Evolutionary conservation across 1,140 invertebrate species (phyloP), one percentile per base, ranked within the genome.

Genomic region (Drusus annulatus): DNA sequence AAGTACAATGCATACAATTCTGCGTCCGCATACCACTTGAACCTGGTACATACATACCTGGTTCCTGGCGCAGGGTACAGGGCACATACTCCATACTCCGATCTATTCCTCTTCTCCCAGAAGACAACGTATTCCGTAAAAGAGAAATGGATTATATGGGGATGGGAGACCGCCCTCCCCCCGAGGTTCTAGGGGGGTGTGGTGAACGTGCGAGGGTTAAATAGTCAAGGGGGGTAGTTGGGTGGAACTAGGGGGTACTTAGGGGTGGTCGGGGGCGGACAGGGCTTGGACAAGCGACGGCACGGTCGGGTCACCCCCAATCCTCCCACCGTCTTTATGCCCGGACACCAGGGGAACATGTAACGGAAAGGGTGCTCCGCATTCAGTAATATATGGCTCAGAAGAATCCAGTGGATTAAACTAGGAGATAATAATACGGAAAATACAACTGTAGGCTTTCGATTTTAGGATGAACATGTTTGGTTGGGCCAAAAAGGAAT

Each of bases 221-320:
- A 36, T 65, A 28, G 69, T 73, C 21, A 15, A 50, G 8, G 52
- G 51, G 69, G 68, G 69, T 16, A 13, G 63, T n/a, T 17, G 13
- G 3, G 63, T n/a, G n/a, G n/a, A n/a, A n/a, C n/a, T n/a, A n/a
- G 31, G 28, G 13, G 7, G 25, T 5, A 28, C 23, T 8, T 45
- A 15, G 63, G 28, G 25, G 63, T 23, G 17, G 17, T 13, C 3
- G 62, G 62, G 19, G 62, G 50, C 13, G 69, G 69, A 52, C 25
- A 51, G 19, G 45, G 50, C 45, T 54, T 25, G 69, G 69, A 73
- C 69, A 73, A 50, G 68, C 69, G 69, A 73, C 69, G 52, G 69
- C n/a, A 45, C 69, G 21, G 50, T 15, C 69, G 50, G 71, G 16
- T 52, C 21, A 54, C 52, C 28, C 25, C 28, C 52, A 7, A 25